Conservation (phyloP, 2,113 vertebrate genomes). For the Perca fluviatilis region DNA sequence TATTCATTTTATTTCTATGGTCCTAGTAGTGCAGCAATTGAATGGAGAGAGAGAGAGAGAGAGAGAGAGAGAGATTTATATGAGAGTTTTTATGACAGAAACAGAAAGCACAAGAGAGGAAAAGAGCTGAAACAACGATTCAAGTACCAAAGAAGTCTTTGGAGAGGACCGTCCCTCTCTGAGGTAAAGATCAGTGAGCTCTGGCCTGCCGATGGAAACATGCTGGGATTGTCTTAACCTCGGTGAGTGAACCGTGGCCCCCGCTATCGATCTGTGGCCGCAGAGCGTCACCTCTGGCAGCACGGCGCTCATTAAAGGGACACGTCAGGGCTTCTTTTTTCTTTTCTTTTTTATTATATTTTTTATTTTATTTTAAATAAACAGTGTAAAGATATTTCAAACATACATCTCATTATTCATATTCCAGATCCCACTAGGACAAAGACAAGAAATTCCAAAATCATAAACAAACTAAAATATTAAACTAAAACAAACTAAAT, state of each 20-base stretch:
- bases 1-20: too few species aligned
- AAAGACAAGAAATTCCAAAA: too few species aligned
- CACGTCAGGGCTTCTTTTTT: neutral
- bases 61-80: too few species aligned
- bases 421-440: too few species aligned
- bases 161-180: slow-evolving; percentile 8
- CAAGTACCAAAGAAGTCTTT: neutral
- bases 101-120: neutral
- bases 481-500: too few species aligned
- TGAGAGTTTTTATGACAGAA: neutral
- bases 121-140: neutral
- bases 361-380: neutral
- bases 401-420: too few species aligned
- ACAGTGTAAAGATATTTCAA: too few species aligned
- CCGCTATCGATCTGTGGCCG: slow-evolving; percentile 57
- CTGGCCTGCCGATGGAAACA: slow-evolving; percentile 42
- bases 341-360: slow-evolving; percentile 2
- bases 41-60: neutral
- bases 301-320: slow-evolving; percentile 37
- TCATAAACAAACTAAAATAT: too few species aligned
- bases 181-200: slow-evolving; percentile 40
- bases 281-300: slow-evolving; percentile 26
- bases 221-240: slow-evolving; percentile 57
- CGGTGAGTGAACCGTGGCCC: slow-evolving; percentile 42
- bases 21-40: neutral